These are phyloP conservation scores for Agrotis exclamationis DNA, from an alignment of 2,888 invertebrate genomes.

Conservation along the genomic window DNA sequence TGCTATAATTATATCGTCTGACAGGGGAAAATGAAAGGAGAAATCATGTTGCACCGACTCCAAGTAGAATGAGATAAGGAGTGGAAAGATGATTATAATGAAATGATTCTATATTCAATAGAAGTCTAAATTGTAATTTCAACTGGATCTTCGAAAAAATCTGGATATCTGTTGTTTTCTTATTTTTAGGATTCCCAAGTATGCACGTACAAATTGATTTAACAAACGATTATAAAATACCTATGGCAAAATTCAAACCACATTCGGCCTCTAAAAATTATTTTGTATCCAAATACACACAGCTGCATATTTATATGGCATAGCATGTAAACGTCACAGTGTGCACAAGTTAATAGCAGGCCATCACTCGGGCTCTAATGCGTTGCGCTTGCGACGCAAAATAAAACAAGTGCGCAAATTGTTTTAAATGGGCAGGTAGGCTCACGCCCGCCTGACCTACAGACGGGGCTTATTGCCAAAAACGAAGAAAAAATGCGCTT, in stretches of 20 bases:
- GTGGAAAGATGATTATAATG: no score
- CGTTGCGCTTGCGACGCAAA: slow-evolving; percentile 73
- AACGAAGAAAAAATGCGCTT: slow-evolving; percentile 73
- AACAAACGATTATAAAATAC: neutral
- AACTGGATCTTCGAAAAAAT: no score
- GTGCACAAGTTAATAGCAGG: slow-evolving; percentile 76
- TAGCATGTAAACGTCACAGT: slow-evolving; percentile 72
- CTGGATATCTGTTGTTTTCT: no score
- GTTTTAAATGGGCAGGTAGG: slow-evolving; percentile 90
- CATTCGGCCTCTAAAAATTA: neutral
- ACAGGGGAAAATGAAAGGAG: no score
- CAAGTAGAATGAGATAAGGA: no score
- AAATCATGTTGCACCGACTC: no score
- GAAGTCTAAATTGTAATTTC: no score
- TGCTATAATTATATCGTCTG: no score
- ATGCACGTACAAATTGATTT: neutral
- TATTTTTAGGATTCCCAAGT: no score
- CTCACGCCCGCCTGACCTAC: slow-evolving; percentile 87
- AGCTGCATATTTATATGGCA: slow-evolving; percentile 3
- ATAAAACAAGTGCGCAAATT: slow-evolving; percentile 85
- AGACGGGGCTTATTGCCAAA: slow-evolving; percentile 82
- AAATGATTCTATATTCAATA: no score
- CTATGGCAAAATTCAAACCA: neutral
- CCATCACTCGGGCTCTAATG: slow-evolving; percentile 82
- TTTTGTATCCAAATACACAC: slow-evolving; percentile 21